phyloP scores from a whole-genome alignment of 1,140 invertebrate genomes.

The Drosophila erecta region DNA sequence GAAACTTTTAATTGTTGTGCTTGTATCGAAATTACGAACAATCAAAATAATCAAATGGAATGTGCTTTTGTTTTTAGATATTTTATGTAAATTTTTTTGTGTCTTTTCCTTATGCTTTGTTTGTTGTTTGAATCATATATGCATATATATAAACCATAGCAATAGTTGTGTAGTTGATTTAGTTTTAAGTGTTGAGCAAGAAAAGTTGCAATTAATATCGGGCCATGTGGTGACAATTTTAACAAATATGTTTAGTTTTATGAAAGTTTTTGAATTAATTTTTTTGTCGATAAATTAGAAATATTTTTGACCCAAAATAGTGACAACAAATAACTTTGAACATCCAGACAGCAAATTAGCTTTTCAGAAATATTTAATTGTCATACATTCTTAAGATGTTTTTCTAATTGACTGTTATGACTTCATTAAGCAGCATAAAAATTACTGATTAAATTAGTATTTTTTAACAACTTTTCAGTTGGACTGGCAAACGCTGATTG shows the following conservation, averaged over 20 bases:
- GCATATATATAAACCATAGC: neutral
- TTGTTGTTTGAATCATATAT: constrained; percentile 55
- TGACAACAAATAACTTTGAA: no score
- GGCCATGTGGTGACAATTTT: neutral
- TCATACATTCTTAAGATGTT: neutral
- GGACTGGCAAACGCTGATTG: no score
- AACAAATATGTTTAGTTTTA: no score
- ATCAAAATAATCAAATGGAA: constrained; percentile 62
- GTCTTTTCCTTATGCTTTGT: constrained; percentile 64
- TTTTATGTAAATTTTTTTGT: constrained; percentile 75
- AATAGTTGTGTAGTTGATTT: constrained; percentile 24
- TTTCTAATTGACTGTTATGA: no score
- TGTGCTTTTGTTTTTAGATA: constrained; percentile 82
- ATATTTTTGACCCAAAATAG: no score
- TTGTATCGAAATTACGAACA: constrained; percentile 32
- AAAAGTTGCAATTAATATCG: constrained; percentile 9
- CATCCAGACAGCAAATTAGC: no score
- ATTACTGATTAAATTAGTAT: no score
- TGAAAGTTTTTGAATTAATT: neutral
- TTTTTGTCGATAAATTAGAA: no score
- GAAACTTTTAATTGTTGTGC: constrained; percentile 75
- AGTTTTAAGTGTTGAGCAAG: constrained; percentile 20
- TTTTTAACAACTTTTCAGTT: no score
- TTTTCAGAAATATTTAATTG: neutral
- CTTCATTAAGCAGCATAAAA: neutral